phyloP scores from a whole-genome alignment of 1,140 invertebrate species.

The Ceratoteleas bidentatus region DNA sequence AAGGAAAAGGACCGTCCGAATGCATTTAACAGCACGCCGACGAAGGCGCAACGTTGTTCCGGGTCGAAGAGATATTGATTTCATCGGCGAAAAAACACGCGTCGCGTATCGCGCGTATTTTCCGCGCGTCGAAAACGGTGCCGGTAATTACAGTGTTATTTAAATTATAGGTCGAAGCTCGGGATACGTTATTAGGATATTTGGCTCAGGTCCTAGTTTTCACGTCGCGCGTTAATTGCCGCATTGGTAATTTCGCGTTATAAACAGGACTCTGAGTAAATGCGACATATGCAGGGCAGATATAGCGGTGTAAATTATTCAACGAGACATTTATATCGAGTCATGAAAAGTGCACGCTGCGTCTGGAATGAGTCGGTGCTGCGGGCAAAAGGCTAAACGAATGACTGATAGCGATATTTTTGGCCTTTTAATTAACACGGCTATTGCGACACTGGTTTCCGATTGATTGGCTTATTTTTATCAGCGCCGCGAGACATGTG shows the following conservation, averaged over 20 bases:
- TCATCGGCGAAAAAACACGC: constrained; percentile 7
- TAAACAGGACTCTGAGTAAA: constrained; percentile 14
- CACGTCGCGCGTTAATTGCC: constrained; percentile 33
- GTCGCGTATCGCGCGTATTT: constrained; percentile 7
- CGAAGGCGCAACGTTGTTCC: too few relatives aligned
- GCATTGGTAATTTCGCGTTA: constrained; percentile 33
- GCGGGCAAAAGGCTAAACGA: too few relatives aligned
- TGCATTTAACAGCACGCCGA: too few relatives aligned
- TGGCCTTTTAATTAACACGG: too few relatives aligned
- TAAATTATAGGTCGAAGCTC: constrained; percentile 26
- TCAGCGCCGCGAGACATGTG: too few relatives aligned
- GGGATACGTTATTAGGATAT: constrained; percentile 29
- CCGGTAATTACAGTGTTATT: constrained; percentile 34
- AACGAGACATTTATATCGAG: not conserved
- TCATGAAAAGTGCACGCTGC: not conserved
- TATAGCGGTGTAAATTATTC: not conserved
- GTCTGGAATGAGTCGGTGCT: not conserved
- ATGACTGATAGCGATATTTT: too few relatives aligned
- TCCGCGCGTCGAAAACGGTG: constrained; percentile 1
- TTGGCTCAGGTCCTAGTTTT: constrained; percentile 42
- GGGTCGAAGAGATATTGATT: constrained; percentile 7
- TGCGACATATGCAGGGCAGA: not conserved
- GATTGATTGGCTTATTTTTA: too few relatives aligned
- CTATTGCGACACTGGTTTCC: too few relatives aligned
- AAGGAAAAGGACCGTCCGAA: too few relatives aligned